Evolutionary conservation across 2,888 invertebrate species (phyloP).

Genomic region (Zonitis immaculata): DNA sequence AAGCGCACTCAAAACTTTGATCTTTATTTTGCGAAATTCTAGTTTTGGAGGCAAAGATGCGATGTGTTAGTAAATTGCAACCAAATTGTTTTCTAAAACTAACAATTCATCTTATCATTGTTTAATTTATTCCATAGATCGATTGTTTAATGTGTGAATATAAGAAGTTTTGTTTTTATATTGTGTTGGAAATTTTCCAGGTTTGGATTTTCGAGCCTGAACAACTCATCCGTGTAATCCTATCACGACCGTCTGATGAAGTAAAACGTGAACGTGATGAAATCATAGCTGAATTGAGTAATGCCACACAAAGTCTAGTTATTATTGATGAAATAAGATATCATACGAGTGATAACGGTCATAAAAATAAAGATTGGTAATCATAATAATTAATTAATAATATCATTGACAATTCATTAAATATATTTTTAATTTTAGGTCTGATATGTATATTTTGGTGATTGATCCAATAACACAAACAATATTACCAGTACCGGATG

Average conservation of each 20-base stretch:
- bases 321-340: constrained; percentile 75
- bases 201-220: constrained; percentile 87
- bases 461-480: constrained; percentile 70
- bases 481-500: constrained; percentile 72
- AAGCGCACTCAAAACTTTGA: no score
- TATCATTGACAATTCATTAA: no score
- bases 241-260: constrained; percentile 75
- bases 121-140: no score
- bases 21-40: no score
- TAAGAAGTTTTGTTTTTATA: no score
- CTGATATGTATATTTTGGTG: constrained; percentile 80
- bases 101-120: no score
- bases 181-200: constrained; percentile 47
- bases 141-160: no score
- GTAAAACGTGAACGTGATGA: constrained; percentile 67
- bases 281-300: constrained; percentile 67
- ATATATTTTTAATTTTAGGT: constrained; percentile 56
- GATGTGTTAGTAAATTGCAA: no score
- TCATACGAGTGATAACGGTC: constrained; percentile 62
- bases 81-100: no score
- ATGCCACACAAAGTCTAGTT: constrained; percentile 71
- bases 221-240: constrained; percentile 76
- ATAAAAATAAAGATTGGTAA: constrained; percentile 66
- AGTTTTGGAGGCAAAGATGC: no score
- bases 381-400: constrained; percentile 15